phyloP scores from a whole-genome alignment of 2,797 vertebrate species.

The Pseudomugil tenellus region DNA sequence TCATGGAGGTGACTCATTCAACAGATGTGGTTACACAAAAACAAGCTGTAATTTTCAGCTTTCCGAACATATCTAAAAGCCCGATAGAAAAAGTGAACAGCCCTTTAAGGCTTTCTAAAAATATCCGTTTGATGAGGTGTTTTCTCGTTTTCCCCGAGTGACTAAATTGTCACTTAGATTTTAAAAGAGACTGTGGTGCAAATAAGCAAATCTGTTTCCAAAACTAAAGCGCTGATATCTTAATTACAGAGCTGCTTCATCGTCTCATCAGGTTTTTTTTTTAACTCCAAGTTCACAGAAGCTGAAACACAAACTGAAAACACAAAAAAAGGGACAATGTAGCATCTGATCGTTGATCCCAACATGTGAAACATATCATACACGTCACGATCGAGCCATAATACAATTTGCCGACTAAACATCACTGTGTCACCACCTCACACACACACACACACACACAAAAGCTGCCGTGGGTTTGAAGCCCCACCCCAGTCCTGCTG shows the following conservation, averaged over 20 bases:
- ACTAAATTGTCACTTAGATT: constrained; percentile 1
- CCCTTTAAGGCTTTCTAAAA: constrained; percentile 8
- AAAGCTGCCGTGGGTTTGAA: constrained; percentile 45
- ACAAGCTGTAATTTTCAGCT: constrained; percentile 66
- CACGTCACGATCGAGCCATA: constrained; percentile 16
- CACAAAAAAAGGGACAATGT: constrained; percentile 25
- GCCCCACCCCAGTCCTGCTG: constrained; percentile 52
- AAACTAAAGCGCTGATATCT: constrained; percentile 27
- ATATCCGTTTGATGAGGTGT: not conserved
- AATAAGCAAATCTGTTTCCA: constrained; percentile 21
- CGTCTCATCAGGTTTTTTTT: constrained; percentile 31
- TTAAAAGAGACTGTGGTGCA: constrained; percentile 2
- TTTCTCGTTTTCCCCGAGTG: not conserved
- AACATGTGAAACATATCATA: constrained; percentile 7
- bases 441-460: constrained; percentile 13
- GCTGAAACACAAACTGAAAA: constrained; percentile 35
- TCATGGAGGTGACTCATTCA: constrained; percentile 60
- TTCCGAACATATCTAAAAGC: constrained; percentile 57
- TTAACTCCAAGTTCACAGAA: constrained; percentile 36
- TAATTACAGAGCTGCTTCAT: constrained; percentile 53
- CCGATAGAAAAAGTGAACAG: constrained; percentile 29
- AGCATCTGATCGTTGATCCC: constrained; percentile 10
- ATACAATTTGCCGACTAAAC: constrained; percentile 35
- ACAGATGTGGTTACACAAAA: constrained; percentile 44
- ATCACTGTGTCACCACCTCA: not conserved